Evolutionary conservation across 2,888 invertebrate genomes (phyloP), one percentile per base, ranked within the genome.

Genomic region (Nomada goodeniana): DNA sequence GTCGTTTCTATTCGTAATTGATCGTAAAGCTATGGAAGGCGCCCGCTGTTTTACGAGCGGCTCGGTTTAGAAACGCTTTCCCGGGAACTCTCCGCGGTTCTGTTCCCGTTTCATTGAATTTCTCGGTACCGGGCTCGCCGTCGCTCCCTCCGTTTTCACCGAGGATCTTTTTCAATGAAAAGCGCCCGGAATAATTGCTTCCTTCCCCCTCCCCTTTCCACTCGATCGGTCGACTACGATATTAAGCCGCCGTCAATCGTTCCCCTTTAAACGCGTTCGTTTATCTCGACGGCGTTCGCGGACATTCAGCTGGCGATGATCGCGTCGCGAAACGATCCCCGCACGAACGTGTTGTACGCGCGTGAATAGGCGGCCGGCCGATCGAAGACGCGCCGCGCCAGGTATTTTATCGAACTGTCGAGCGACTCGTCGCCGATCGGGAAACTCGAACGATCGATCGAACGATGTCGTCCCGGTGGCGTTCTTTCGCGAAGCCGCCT

Each of bases 1-100:
- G 47, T 64, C 68, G 52, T 63, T 74, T 70, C 63, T 29, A 71
- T 23, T 53, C 64, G 74, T 83, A 79, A 87, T 87, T 82, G 87
- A 85, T 87, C 87, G 87, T 77, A 82, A 87, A 80, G 70, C 69
- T 68, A 65, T 71, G 83, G 82, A 64, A 73, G 72, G 72, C 64
- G 53, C 52, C 52, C 64, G 82, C 69, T 78, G 69, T 82, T 87
- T 87, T 80, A 82, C 85, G 85, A 87, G 71, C 77, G 72, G 23
- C 80, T 76, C 81, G 64, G 42, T 79, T 81, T 85, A 67, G 77
- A 85, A 76, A 69, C 76, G 77, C n/a, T 87, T 87, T 82, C 82
- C 79, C 70, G 73, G 42, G 76, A 78, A 67, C 74, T 64, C 64
- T 15, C 61, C 11, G 11, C 26, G 44, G 47, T 50, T 68, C 63